These are phyloP conservation scores for Dioctria linearis DNA, from an alignment of 2,888 invertebrate species.

Conservation along the genomic window DNA sequence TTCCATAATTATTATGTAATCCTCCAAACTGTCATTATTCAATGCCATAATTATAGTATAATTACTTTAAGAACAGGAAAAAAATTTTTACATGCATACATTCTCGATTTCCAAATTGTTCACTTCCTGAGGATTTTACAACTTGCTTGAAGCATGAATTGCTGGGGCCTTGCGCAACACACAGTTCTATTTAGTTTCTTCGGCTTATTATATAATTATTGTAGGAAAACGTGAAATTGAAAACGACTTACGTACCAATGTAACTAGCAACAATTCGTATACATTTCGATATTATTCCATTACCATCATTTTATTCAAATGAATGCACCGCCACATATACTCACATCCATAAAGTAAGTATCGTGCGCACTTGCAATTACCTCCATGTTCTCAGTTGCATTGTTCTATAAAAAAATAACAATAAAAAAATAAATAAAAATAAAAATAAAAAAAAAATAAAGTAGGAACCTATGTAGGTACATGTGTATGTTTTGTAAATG, in stretches of 20 bases:
- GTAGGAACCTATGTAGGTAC: too few species aligned
- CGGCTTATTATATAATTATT: conserved; percentile 31
- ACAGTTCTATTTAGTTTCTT: conserved; percentile 6
- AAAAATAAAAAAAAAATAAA: neutral
- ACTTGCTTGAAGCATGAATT: neutral
- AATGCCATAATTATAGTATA: neutral
- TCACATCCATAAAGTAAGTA: neutral
- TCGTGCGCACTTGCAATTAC: conserved; percentile 19
- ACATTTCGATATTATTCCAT: conserved; percentile 35
- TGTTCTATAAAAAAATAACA: conserved; percentile 29
- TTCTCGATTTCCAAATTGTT: neutral
- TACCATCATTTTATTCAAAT: conserved; percentile 45
- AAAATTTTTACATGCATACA: neutral
- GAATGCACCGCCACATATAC: conserved; percentile 28
- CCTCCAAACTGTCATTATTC: neutral
- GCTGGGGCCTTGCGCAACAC: neutral
- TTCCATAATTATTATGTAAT: too few species aligned
- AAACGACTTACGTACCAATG: conserved; percentile 3
- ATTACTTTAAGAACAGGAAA: neutral
- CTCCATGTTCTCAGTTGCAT: conserved; percentile 18
- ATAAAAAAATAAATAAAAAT: conserved; percentile 2
- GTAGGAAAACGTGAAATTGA: conserved; percentile 32
- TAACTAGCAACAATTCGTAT: conserved; percentile 1
- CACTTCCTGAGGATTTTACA: neutral
- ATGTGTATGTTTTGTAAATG: too few species aligned